Conservation (phyloP, 2,797 vertebrate genomes). For the Novumbra hubbsi region DNA sequence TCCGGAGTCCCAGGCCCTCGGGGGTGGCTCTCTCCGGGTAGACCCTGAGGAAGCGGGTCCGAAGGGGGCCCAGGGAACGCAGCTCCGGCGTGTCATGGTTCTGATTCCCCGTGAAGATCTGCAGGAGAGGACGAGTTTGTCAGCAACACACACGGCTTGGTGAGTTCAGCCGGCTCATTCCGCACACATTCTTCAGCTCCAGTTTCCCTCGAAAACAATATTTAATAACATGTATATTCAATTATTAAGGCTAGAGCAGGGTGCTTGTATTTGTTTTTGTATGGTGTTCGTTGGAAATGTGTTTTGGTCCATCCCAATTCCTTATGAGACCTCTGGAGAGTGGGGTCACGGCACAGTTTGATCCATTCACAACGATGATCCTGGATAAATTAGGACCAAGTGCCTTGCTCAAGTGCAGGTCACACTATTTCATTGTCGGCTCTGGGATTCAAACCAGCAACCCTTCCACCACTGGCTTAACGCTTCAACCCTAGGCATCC, state of each 20-base stretch:
- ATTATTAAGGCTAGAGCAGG: neutral
- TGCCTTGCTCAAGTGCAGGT: too few relatives aligned
- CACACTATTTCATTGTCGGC: too few relatives aligned
- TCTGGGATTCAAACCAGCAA: too few relatives aligned
- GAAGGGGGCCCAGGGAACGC: conserved; percentile 83
- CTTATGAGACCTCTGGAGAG: too few relatives aligned
- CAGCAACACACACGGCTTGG: conserved; percentile 2
- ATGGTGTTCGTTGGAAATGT: too few relatives aligned
- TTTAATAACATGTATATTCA: neutral
- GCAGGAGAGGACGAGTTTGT: conserved; percentile 11
- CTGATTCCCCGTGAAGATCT: conserved; percentile 97
- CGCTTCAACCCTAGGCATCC: too few relatives aligned
- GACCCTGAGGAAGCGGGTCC: conserved; percentile 87
- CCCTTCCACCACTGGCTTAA: too few relatives aligned
- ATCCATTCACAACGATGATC: too few relatives aligned
- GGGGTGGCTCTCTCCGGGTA: conserved; percentile 93
- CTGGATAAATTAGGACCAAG: too few relatives aligned
- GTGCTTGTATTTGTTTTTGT: neutral
- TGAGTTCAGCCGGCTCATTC: conserved; percentile 33
- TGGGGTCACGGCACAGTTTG: too few relatives aligned
- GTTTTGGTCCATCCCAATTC: too few relatives aligned
- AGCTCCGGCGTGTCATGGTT: conserved; percentile 97
- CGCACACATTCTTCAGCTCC: neutral
- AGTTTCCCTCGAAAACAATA: neutral
- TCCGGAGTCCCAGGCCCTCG: conserved; percentile 85